phyloP scores from a whole-genome alignment of 2,888 invertebrate species.

The Metellina segmentata region DNA sequence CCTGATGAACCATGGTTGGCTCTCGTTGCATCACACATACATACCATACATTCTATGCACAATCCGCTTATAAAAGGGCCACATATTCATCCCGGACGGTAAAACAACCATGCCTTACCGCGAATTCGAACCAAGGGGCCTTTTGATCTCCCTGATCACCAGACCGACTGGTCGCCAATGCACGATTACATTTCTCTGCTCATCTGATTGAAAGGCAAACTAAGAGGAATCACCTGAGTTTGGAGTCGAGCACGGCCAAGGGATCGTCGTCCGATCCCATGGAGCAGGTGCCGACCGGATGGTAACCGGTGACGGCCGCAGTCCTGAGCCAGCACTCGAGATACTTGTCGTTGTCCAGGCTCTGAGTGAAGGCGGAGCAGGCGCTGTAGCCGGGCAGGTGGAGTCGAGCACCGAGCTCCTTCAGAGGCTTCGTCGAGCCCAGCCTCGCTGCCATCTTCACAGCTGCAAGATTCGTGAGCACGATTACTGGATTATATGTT shows the following conservation, averaged over 20 bases:
- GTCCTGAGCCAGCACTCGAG: conserved; percentile 86
- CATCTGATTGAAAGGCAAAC: no score
- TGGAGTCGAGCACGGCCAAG: conserved; percentile 86
- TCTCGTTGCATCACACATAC: no score
- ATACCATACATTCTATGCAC: no score
- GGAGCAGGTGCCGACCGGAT: conserved; percentile 89
- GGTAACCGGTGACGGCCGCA: conserved; percentile 87
- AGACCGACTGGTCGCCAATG: background rate
- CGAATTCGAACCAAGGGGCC: background rate
- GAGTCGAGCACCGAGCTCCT: conserved; percentile 84
- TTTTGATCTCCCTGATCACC: background rate
- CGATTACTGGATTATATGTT: background rate
- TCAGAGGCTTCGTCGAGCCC: conserved; percentile 84
- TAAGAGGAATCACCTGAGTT: conserved; percentile 83
- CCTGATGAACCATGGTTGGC: no score
- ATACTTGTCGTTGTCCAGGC: conserved; percentile 82
- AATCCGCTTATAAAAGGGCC: background rate
- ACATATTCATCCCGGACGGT: background rate
- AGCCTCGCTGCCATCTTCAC: conserved; percentile 84
- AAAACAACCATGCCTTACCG: background rate
- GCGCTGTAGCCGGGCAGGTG: conserved; percentile 86
- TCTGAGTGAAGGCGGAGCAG: conserved; percentile 84
- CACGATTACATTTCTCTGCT: no score
- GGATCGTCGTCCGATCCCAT: conserved; percentile 84
- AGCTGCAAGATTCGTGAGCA: conserved; percentile 81